Evolutionary conservation across 1,140 invertebrate genomes (phyloP).

Genomic region (Sarcophaga bullata): DNA sequence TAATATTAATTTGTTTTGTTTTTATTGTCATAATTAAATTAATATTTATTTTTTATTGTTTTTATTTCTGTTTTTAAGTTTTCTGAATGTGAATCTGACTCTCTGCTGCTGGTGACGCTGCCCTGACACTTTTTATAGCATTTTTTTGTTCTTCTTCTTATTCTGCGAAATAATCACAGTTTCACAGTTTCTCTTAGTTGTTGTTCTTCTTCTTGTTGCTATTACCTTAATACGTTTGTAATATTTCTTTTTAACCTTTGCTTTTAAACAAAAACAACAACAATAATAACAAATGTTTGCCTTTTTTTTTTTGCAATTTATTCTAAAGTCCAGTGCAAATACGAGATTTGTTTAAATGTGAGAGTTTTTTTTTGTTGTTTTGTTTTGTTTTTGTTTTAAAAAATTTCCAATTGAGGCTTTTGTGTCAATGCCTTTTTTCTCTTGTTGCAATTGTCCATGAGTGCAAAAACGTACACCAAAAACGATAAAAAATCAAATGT

Average conservation of each 20-base stretch:
- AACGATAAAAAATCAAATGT: neutral
- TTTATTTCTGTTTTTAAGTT: neutral
- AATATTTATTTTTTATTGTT: too few relatives aligned
- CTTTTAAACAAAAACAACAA: neutral
- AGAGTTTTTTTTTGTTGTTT: too few relatives aligned
- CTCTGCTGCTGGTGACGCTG: neutral
- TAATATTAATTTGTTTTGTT: neutral
- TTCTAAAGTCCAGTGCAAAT: too few relatives aligned
- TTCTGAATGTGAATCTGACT: neutral
- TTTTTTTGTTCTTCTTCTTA: too few relatives aligned
- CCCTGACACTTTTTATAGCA: too few relatives aligned
- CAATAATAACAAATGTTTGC: too few relatives aligned
- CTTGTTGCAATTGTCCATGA: conserved; percentile 13
- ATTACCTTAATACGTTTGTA: conserved; percentile 14
- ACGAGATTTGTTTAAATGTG: too few relatives aligned
- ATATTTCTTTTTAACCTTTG: conserved; percentile 19
- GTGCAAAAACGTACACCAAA: conserved; percentile 1
- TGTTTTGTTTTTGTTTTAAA: too few relatives aligned
- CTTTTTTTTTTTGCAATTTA: too few relatives aligned
- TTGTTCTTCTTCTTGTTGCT: neutral
- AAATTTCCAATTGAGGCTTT: conserved; percentile 18
- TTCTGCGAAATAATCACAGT: neutral
- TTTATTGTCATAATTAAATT: neutral
- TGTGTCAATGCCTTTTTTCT: conserved; percentile 24
- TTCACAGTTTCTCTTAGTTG: neutral